These are phyloP conservation scores for Phaenicophaeus curvirostris DNA, from an alignment of 2,797 vertebrate species.

Conservation along the genomic window DNA sequence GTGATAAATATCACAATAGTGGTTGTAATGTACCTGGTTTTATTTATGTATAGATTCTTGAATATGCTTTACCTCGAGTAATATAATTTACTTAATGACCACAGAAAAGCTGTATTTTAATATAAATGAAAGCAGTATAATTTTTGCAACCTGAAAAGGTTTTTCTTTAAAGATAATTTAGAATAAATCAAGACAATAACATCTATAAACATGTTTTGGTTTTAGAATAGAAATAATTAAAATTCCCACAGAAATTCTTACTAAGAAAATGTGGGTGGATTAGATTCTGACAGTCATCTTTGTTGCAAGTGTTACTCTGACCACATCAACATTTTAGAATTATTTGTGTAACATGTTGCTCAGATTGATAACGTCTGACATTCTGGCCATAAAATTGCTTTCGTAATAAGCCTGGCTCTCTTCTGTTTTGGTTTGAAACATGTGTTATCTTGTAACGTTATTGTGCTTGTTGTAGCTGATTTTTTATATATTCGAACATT, in stretches of 20 bases:
- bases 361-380: background rate
- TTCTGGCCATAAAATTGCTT: background rate
- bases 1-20: conserved; percentile 76
- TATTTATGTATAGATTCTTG: conserved; percentile 69
- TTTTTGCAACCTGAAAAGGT: conserved; percentile 21
- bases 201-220: conserved; percentile 54
- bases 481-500: background rate
- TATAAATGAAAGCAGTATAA: conserved; percentile 12
- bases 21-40: conserved; percentile 69
- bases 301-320: background rate
- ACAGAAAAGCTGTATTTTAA: conserved; percentile 41
- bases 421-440: background rate
- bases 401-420: background rate
- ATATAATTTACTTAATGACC: conserved; percentile 54
- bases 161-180: conserved; percentile 38
- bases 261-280: background rate
- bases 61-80: conserved; percentile 57
- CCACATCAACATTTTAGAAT: background rate
- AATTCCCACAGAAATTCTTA: background rate
- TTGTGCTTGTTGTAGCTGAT: background rate
- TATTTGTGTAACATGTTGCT: background rate
- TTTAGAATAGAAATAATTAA: conserved; percentile 37
- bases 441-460: background rate
- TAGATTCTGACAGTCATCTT: background rate
- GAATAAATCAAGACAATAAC: conserved; percentile 33